These are phyloP conservation scores for Syrmaticus mikado DNA, from an alignment of 2,113 vertebrate genomes.

Conservation along the genomic window DNA sequence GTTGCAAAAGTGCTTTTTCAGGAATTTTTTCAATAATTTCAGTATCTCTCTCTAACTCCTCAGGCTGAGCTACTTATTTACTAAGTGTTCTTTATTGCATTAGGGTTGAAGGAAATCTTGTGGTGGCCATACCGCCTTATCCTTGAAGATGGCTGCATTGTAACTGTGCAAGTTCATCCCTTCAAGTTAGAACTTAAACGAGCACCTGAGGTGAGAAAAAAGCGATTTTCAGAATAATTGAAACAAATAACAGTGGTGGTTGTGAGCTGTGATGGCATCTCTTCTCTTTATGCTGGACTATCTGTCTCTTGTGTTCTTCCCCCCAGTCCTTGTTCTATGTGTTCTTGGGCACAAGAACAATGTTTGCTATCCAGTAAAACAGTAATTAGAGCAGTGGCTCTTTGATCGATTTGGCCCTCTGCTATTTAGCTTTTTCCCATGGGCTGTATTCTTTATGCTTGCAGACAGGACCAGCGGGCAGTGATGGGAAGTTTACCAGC, in stretches of 20 bases:
- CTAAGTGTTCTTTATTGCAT: not conserved
- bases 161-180: not conserved
- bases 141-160: accelerated
- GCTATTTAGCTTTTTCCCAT: no score
- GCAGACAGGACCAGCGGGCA: not conserved
- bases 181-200: not conserved
- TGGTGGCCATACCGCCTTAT: not conserved
- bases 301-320: not conserved
- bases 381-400: not conserved
- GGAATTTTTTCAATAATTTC: not conserved
- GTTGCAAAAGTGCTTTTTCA: not conserved
- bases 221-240: not conserved
- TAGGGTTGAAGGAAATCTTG: accelerated
- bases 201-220: not conserved
- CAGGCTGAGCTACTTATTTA: not conserved
- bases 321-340: accelerated
- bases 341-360: not conserved
- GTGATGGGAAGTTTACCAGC: not conserved
- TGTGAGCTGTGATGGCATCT: not conserved
- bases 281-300: not conserved
- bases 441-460: not conserved
- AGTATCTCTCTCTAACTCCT: not conserved
- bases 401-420: no score
- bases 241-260: not conserved
- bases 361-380: not conserved